These are phyloP conservation scores for Drosophila nannoptera DNA, from an alignment of 1,140 invertebrate genomes.

Conservation along the genomic window DNA sequence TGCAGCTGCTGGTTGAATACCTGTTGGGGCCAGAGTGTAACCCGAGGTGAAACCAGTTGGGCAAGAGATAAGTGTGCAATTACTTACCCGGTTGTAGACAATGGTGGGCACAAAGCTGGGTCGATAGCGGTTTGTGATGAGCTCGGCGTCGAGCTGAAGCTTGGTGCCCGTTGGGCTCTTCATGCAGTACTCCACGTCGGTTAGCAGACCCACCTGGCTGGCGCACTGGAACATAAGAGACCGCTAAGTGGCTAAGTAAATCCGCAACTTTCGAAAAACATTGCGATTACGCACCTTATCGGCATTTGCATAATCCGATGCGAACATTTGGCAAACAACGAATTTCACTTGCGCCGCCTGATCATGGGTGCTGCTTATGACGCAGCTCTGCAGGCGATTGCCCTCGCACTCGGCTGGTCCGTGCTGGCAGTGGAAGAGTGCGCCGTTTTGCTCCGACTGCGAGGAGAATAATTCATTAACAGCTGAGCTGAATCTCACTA, in stretches of 20 bases:
- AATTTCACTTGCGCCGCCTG: slow-evolving; percentile 80
- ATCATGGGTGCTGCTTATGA: slow-evolving; percentile 79
- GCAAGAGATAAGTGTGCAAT: slow-evolving; percentile 9
- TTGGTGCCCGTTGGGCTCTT: slow-evolving; percentile 78
- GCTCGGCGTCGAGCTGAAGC: slow-evolving; percentile 80
- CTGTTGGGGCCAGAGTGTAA: slow-evolving; percentile 49
- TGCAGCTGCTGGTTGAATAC: slow-evolving; percentile 74
- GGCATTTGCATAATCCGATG: slow-evolving; percentile 51
- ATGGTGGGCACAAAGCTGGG: slow-evolving; percentile 83
- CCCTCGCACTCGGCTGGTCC: slow-evolving; percentile 83
- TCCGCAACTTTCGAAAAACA: slow-evolving; percentile 11
- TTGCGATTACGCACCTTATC: slow-evolving; percentile 37
- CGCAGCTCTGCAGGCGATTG: slow-evolving; percentile 84
- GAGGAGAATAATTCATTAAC: neutral
- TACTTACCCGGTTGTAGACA: slow-evolving; percentile 80
- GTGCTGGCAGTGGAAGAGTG: slow-evolving; percentile 84
- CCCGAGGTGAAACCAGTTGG: slow-evolving; percentile 45
- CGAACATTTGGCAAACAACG: slow-evolving; percentile 81
- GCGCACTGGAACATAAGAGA: slow-evolving; percentile 79
- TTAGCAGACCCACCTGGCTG: slow-evolving; percentile 65
- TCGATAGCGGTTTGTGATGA: slow-evolving; percentile 79
- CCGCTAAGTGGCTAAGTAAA: slow-evolving; percentile 44
- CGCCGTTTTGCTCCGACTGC: slow-evolving; percentile 76
- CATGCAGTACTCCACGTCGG: slow-evolving; percentile 77
- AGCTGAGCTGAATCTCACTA: neutral